Conservation (phyloP, 1,140 invertebrate genomes). For the Diprion similis region DNA sequence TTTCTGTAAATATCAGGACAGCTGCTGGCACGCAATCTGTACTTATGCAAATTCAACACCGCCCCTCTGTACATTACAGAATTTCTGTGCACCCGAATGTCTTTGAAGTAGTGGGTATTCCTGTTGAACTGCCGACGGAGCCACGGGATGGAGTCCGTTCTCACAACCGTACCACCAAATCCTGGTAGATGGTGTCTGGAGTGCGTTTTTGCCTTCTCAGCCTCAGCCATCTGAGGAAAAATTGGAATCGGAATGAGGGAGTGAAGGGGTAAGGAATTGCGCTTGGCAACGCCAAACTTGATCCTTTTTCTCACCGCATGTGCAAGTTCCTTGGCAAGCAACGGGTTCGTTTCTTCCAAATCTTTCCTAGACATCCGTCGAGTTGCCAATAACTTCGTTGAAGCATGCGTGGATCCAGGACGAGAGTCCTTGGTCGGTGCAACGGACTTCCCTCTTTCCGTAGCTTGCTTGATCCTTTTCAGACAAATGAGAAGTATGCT, state of each 20-base stretch:
- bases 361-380: slow-evolving; percentile 45
- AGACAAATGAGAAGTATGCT: not conserved
- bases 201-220: slow-evolving; percentile 37
- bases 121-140: slow-evolving; percentile 67
- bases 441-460: slow-evolving; percentile 31
- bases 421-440: slow-evolving; percentile 30
- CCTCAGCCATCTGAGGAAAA: slow-evolving; percentile 34
- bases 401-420: slow-evolving; percentile 27
- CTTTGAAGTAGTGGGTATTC: slow-evolving; percentile 74
- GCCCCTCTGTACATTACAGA: slow-evolving; percentile 85
- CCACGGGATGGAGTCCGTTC: slow-evolving; percentile 60
- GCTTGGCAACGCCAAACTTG: too few relatives aligned
- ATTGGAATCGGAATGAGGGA: not conserved
- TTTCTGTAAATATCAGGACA: slow-evolving; percentile 91
- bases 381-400: slow-evolving; percentile 36
- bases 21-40: slow-evolving; percentile 83
- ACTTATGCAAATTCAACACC: slow-evolving; percentile 80
- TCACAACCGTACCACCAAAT: slow-evolving; percentile 36
- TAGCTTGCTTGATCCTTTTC: slow-evolving; percentile 50
- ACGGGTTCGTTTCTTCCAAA: slow-evolving; percentile 42
- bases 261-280: too few relatives aligned
- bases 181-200: slow-evolving; percentile 37
- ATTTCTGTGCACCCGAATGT: slow-evolving; percentile 78
- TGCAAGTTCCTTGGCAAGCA: slow-evolving; percentile 39
- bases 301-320: slow-evolving; percentile 33